Conservation (phyloP, 2,113 vertebrate species). For the Ptyas mucosa region DNA sequence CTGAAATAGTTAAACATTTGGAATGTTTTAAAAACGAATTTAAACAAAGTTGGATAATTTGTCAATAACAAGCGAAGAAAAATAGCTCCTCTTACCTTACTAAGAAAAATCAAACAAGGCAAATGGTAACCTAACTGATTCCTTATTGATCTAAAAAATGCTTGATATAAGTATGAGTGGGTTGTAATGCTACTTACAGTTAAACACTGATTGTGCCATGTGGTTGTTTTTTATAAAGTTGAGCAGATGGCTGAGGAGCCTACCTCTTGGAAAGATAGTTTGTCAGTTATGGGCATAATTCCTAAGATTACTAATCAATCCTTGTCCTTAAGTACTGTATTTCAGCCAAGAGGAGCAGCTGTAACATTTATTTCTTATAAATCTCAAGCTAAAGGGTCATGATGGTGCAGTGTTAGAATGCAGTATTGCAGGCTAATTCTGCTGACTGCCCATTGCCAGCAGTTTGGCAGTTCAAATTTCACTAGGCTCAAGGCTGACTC, state of each 20-base stretch:
- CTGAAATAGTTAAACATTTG: not conserved
- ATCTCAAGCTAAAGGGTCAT: conserved; percentile 20
- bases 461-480: not conserved
- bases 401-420: not conserved
- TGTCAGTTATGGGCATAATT: conserved; percentile 27
- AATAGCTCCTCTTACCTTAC: not conserved
- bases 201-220: conserved; percentile 2
- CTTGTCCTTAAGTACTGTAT: conserved; percentile 18
- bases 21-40: not conserved
- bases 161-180: conserved; percentile 39
- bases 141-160: conserved; percentile 29
- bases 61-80: not conserved
- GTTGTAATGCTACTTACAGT: conserved; percentile 19
- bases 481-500: not conserved
- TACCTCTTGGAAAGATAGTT: conserved; percentile 15
- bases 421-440: not conserved
- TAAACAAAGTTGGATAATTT: not conserved
- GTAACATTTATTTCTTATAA: conserved; percentile 24
- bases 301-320: conserved; percentile 22
- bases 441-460: not conserved
- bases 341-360: conserved; percentile 28
- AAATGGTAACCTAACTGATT: conserved; percentile 22
- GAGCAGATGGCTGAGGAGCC: conserved; percentile 32
- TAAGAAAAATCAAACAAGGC: conserved; percentile 4
- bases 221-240: conserved; percentile 11